Percentiles rank a stretch among this genome's conserved stretches.
phyloP scores from a whole-genome alignment of 2,113 vertebrate species.

The Mobula hypostoma region DNA sequence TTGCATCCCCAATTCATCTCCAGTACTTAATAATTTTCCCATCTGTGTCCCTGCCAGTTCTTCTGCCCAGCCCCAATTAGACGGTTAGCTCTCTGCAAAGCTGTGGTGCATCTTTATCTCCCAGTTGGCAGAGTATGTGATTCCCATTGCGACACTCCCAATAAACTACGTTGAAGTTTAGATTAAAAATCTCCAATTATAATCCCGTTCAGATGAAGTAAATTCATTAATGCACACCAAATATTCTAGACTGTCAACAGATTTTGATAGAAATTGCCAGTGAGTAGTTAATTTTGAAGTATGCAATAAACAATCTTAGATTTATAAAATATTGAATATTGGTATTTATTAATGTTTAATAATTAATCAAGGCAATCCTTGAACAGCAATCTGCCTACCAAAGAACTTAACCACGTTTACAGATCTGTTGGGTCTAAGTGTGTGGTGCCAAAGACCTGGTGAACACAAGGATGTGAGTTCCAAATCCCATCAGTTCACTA shows the following conservation, averaged over 20 bases:
- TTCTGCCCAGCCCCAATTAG: not conserved
- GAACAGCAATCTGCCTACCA: not conserved
- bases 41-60: not conserved
- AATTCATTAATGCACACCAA: not conserved
- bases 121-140: no score
- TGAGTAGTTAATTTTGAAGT: not conserved
- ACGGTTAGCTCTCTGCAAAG: not conserved
- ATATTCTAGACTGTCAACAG: not conserved
- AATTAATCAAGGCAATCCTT: not conserved
- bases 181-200: not conserved
- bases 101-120: not conserved
- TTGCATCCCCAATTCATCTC: not conserved
- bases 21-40: not conserved
- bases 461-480: no score
- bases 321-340: constrained; percentile 22
- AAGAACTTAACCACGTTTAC: not conserved
- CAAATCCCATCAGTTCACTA: no score
- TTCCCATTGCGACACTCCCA: not conserved
- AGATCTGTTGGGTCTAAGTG: not conserved
- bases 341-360: constrained; percentile 7
- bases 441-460: no score
- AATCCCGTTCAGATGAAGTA: not conserved
- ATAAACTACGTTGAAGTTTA: not conserved
- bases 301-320: not conserved
- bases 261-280: not conserved